Evolutionary conservation across 1,140 invertebrate species (phyloP), one percentile per base, ranked within the genome.

Genomic region (Kradibia gibbosae): DNA sequence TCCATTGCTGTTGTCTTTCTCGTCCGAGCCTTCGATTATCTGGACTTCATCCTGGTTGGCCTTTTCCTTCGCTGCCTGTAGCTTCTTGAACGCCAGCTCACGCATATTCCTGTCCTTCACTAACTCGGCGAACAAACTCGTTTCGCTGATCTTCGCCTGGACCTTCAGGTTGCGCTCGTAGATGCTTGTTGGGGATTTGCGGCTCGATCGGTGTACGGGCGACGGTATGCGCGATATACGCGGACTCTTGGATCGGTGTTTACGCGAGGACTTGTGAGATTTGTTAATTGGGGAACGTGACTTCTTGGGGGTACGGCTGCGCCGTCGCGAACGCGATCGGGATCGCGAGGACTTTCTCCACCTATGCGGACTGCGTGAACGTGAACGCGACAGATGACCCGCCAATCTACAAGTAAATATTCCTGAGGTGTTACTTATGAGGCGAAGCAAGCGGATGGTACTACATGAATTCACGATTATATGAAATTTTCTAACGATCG

Each of bases 51-150:
- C 90, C 50, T 90, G 89, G 7, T 83, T 86, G 0, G 89, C 89
- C 17, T 90, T 91, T 25, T 91, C 90, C n/a, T 91, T 89, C 0
- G 90, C 90, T 0, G 88, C 94, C 87, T 95, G 92, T 7, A 95
- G 86, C 85, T 94, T 94, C 86, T 95, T 94, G 34, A 93, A 89
- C 22, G 95, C 95, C 85, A 96, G 92, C 83, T 95, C 94, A 4
- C 95, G 91, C 91, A 96, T 96, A 81, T 96, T 95, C 82, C 95
- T 94, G 85, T 96, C 95, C 86, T 97, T 97, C 0, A 97, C 95
- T 25, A 98, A 91, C 88, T 97, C 96, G 2, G 96, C 96, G 88
- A 97, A 98, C 1, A 97, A 91, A 88, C 96, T 97, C 3, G 96
- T 97, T 84, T 96, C 95, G 75, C 94, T 95, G 82, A 97, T 96